Base-by-base conservation (phyloP, 2,797 vertebrate species). In the Salarias fasciatus region DNA sequence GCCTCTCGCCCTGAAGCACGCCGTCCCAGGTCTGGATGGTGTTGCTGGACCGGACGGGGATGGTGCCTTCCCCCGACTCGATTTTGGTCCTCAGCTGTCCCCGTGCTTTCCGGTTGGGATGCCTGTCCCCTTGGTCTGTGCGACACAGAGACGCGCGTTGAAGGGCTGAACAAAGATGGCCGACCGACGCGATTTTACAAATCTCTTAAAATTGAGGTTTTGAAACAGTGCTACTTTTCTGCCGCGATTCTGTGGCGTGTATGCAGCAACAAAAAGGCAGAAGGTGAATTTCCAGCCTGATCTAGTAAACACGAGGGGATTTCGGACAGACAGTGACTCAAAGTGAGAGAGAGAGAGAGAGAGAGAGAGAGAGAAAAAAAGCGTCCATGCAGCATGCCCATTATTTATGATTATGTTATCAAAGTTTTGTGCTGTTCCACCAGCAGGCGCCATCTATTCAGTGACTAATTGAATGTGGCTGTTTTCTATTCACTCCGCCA, bases 21-120 rank as follows among this genome's bases (percentile, higher is more conserved):
- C 97, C 97, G 1, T 98, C 97, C 97, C 97, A 99, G 0, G 97
- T 99, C 91, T 99, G 97, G 83, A 98, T 95, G 33, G 96, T 97
- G 74, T 94, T 95, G 1, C 93, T 96, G n/a, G 97, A 94, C 64
- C 96, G 92, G 47, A 99, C 97, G 0, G 97, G 97, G 79, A 99
- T 98, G 7, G 97, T 99, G 10, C 97, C 97, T 81, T 99, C 97
- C 0, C 97, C 97, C 0, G 97, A 99, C 79, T 99, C 97, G 0
- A 99, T 99, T 68, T 98, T 99, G 12, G 97, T 99, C 75, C 97
- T 91, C 7, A 99, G 92, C 70, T 99, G 97, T 1, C 97, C 97
- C 58, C 97, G 88, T 0, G 97, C 97, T 85, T 98, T 99, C 40
- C 97, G 92, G 88, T 99, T 99, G 0, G 97, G 97, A 50, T 99